A percentile compares a stretch with the other conserved stretches of the same genome.
phyloP scores from a whole-genome alignment of 2,797 vertebrate species.

The Rhinophrynus dorsalis region DNA sequence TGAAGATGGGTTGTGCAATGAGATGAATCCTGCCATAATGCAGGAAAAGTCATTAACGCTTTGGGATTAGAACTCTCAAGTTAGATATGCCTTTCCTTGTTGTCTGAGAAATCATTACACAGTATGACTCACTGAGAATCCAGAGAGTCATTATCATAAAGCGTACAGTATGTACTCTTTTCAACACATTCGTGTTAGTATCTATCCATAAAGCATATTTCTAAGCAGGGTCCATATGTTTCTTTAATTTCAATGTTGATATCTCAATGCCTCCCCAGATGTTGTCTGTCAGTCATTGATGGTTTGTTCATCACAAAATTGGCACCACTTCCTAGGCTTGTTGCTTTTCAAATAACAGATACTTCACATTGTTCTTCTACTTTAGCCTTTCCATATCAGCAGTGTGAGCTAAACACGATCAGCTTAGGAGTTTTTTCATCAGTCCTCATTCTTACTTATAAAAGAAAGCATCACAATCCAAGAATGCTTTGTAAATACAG shows the following conservation, averaged over 20 bases:
- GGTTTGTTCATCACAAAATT: conserved; percentile 38
- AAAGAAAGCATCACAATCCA: neutral
- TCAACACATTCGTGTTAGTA: conserved; percentile 21
- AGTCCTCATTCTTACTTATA: too few relatives aligned
- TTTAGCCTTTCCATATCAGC: neutral
- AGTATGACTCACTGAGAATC: conserved; percentile 26
- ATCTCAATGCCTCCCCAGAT: conserved; percentile 37
- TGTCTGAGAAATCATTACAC: conserved; percentile 24
- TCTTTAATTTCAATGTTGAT: conserved; percentile 45
- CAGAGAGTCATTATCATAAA: conserved; percentile 37
- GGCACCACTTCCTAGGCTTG: conserved; percentile 29
- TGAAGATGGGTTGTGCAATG: conserved; percentile 36
- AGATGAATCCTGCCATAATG: conserved; percentile 37
- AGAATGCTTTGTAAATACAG: neutral
- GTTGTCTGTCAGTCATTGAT: conserved; percentile 34
- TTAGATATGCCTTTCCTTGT: conserved; percentile 37
- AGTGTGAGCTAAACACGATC: neutral
- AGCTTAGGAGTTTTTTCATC: too few relatives aligned
- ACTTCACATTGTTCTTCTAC: neutral
- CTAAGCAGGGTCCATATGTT: conserved; percentile 41
- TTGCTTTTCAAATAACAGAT: conserved; percentile 22
- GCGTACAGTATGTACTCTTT: conserved; percentile 32
- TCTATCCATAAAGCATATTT: conserved; percentile 34
- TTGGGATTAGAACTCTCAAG: conserved; percentile 32
- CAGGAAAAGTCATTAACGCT: conserved; percentile 25